These are phyloP conservation scores for Hypotaenidia okinawae DNA, from an alignment of 2,797 vertebrate species.

Conservation along the genomic window DNA sequence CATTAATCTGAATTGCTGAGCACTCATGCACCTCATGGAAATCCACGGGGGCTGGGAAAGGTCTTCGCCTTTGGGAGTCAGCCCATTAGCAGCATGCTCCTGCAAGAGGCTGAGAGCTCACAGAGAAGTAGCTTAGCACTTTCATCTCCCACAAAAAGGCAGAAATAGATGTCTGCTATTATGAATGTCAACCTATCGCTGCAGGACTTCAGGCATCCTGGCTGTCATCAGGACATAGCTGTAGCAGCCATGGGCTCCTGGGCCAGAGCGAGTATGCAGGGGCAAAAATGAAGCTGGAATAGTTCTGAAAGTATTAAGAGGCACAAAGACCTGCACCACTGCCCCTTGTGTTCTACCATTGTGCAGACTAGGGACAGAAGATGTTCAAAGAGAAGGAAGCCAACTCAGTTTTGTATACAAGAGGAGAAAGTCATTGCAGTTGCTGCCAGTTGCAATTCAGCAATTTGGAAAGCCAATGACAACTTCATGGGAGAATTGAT, in stretches of 20 bases:
- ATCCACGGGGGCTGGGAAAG: neutral
- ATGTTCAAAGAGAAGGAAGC: neutral
- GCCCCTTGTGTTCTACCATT: neutral
- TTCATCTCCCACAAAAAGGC: neutral
- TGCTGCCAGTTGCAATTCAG: neutral
- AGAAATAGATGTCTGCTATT: neutral
- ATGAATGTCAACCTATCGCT: neutral
- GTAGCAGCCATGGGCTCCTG: neutral
- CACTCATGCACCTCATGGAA: neutral
- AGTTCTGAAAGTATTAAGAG: neutral
- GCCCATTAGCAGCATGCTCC: neutral
- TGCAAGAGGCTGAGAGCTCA: neutral
- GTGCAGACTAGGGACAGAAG: neutral
- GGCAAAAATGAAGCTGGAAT: neutral
- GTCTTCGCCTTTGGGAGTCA: neutral
- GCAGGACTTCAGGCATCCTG: neutral
- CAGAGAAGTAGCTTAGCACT: neutral
- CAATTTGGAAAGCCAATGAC: neutral
- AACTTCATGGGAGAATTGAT: neutral
- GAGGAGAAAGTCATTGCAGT: neutral
- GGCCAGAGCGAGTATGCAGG: neutral
- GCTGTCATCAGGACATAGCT: neutral
- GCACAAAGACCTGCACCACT: neutral
- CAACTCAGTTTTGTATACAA: neutral
- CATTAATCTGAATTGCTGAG: neutral